phyloP scores from a whole-genome alignment of 2,113 vertebrate genomes.

The Erythrolamprus reginae region DNA sequence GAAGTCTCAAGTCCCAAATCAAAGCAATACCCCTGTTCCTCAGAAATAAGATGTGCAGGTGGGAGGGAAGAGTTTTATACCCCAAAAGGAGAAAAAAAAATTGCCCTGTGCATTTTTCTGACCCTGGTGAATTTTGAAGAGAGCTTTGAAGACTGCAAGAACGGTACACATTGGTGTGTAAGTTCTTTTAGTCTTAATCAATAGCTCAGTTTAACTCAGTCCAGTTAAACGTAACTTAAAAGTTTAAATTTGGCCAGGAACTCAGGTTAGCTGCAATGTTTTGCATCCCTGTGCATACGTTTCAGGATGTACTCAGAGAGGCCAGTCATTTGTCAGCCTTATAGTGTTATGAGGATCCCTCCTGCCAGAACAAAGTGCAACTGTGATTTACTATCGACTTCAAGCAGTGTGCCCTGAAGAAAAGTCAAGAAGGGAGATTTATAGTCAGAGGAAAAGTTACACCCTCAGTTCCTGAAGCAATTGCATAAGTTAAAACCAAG shows the following conservation, averaged over 20 bases:
- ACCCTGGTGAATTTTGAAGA: neutral
- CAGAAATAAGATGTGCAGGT: neutral
- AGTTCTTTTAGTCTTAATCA: neutral
- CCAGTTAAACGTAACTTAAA: neutral
- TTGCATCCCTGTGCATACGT: neutral
- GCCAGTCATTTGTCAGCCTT: neutral
- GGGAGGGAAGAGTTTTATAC: neutral
- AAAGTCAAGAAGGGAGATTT: neutral
- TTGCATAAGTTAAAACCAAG: neutral
- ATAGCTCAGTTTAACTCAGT: neutral
- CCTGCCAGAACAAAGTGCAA: neutral
- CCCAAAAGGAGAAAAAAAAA: neutral
- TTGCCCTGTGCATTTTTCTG: neutral
- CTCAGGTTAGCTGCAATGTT: neutral
- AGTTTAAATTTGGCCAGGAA: neutral
- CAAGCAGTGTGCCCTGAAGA: neutral
- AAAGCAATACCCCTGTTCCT: neutral
- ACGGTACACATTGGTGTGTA: neutral
- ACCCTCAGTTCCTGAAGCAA: neutral
- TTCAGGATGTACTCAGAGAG: neutral
- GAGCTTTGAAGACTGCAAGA: neutral
- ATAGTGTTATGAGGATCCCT: neutral
- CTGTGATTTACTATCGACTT: neutral
- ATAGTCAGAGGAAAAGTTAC: neutral
- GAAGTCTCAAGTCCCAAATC: neutral